Evolutionary conservation across 2,888 invertebrate genomes (phyloP).

Genomic region (Drosophila rellima): DNA sequence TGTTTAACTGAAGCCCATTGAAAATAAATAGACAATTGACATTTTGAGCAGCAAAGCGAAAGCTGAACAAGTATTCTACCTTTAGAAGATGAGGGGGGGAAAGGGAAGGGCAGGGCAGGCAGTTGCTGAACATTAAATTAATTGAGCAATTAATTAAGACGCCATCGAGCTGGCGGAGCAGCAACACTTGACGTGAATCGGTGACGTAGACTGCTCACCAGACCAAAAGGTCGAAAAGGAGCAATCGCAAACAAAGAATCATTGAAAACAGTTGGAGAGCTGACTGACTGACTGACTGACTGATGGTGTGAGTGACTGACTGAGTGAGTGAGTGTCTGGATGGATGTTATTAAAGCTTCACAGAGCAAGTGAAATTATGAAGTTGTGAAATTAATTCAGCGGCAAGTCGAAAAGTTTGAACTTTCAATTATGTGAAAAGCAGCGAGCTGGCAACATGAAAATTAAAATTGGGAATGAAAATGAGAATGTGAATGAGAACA

Average conservation of each 20-base stretch:
- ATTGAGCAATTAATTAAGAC: constrained; percentile 84
- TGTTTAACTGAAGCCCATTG: constrained; percentile 58
- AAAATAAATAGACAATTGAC: constrained; percentile 71
- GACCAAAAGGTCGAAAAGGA: constrained; percentile 43
- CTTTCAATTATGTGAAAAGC: constrained; percentile 76
- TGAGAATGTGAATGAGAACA: neutral
- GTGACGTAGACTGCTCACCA: constrained; percentile 16
- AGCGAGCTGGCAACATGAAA: constrained; percentile 52
- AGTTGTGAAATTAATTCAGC: constrained; percentile 80
- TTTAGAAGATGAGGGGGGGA: neutral
- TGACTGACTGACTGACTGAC: constrained; percentile 18
- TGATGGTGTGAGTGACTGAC: constrained; percentile 14
- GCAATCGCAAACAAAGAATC: constrained; percentile 70
- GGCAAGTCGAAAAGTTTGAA: constrained; percentile 78
- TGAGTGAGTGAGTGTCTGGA: constrained; percentile 32
- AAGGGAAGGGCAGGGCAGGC: constrained; percentile 14
- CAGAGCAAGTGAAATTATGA: constrained; percentile 73
- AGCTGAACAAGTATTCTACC: constrained; percentile 39
- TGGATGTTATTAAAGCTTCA: constrained; percentile 66
- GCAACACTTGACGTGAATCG: constrained; percentile 44
- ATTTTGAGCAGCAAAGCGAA: constrained; percentile 58
- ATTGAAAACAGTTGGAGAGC: constrained; percentile 64
- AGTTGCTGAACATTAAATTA: constrained; percentile 82
- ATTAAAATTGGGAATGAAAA: constrained; percentile 32
- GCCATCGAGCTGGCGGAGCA: constrained; percentile 69